Base-by-base conservation (phyloP, 2,113 vertebrate genomes). In the Naja naja region DNA sequence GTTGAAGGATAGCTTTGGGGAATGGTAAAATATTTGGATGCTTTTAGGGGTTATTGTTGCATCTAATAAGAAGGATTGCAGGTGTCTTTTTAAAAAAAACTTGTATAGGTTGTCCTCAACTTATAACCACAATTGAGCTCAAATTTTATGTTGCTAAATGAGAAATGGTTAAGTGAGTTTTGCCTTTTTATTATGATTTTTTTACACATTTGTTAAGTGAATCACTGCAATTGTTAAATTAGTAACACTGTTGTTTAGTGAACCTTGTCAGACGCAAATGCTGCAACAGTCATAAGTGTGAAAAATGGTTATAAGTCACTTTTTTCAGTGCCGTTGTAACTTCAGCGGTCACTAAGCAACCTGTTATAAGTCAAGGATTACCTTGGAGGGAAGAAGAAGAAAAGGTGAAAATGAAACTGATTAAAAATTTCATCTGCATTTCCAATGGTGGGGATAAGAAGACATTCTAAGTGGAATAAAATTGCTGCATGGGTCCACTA, bases 1-100 rank as follows among this genome's bases (percentile, higher is more conserved):
- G 93, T 95, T 30, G 86, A 91, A 90, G 74, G 87, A 89, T 93
- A 95, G 93, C 93, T 95, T 89, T 27, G 74, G 93, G 90, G 43
- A 39, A 52, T n/a, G n/a, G n/a, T n/a, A n/a, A n/a, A n/a, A n/a
- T n/a, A n/a, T n/a, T n/a, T n/a, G n/a, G n/a, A n/a, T 43, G 20
- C 16, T 81, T 81, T 20, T 34, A 22, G 34, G 74, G 69, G 34
- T 39, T 39, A 43, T 94, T 89, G 89, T 81, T 92, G 92, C 89
- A 92, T 81, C 7, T 39, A 20, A 81, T 34, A 34, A 74, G 30
- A 74, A 74, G 12, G 12, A 74, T 74, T 18, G n/a, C n/a, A 34
- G 64, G 30, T n/a, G 30, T 81, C 34, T 39, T 81, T 22, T 8
- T 39, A 39, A 81, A 60, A 60, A 27, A 64, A n/a, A 39, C 18